Evolutionary conservation across 1,140 invertebrate species (phyloP), one percentile per base, ranked within the genome.

Genomic region (Protaetia brevitarsis): DNA sequence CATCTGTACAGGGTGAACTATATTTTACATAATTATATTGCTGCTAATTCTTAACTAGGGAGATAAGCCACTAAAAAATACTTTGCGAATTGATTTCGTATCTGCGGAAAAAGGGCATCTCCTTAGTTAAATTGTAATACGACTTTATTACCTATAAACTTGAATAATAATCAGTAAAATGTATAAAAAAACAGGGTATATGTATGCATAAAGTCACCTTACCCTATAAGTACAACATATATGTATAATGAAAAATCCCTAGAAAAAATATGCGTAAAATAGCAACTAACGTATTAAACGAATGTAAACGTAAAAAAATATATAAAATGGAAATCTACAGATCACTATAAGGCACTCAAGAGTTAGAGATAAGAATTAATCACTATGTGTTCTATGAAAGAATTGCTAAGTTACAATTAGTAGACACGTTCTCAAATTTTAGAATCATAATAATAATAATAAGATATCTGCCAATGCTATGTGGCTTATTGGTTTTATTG

Each of bases 281-380:
- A 11, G 13, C 31, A 34, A 11, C 13, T 34, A 11, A 34, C 1
- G 31, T 34, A 34, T n/a, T n/a, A n/a, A n/a, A n/a, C n/a, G n/a
- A n/a, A n/a, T n/a, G n/a, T n/a, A n/a, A n/a, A n/a, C n/a, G 41
- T 51, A 51, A 51, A 51, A 51, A 51, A 51, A 23, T 51, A 16
- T 51, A 51, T 51, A 51, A 51, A 51, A 51, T 51, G 41, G 41
- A 19, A 51, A 51, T 51, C 41, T 23, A 51, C 16, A 51, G 2
- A 51, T 51, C 41, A 51, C 41, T 51, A 51, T 19, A 51, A 51
- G 41, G 41, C 41, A 51, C 41, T 51, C 26, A 51, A 10, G 19
- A 51, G 11, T 37, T 13, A 37, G n/a, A 37, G n/a, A 37, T 13
- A 0, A 37, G 16, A 37, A 13, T 10, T 11, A 11, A 7, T 13